Conservation (phyloP, 2,888 invertebrate genomes). For the Halocaridina rubra region DNA sequence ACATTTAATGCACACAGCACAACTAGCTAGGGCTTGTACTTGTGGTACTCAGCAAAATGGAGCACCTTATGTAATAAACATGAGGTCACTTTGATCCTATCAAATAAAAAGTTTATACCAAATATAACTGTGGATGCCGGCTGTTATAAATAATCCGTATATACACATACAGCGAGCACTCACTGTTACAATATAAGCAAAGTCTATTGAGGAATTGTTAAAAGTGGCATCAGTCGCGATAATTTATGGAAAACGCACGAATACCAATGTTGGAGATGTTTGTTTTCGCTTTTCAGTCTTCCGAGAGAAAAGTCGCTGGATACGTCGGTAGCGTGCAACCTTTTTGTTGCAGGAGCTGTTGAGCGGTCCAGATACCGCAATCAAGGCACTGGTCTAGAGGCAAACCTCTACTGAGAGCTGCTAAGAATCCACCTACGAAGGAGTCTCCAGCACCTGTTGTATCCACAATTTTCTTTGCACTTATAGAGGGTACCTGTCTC, state of each 20-base stretch:
- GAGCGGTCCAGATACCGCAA: conserved; percentile 58
- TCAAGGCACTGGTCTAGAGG: conserved; percentile 68
- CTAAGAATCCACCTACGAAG: conserved; percentile 74
- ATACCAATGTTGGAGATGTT: too few relatives aligned
- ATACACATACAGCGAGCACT: too few relatives aligned
- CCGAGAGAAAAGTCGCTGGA: conserved; percentile 45
- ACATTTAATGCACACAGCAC: not conserved
- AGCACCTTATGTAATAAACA: not conserved
- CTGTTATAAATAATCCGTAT: too few relatives aligned
- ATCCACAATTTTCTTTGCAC: conserved; percentile 70
- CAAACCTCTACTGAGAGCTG: conserved; percentile 70
- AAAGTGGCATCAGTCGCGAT: not conserved
- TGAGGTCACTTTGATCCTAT: not conserved
- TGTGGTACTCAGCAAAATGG: not conserved
- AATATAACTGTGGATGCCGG: not conserved
- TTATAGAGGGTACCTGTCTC: conserved; percentile 69
- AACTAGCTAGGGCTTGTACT: not conserved
- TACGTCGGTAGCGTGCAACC: conserved; percentile 55
- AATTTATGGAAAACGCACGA: too few relatives aligned
- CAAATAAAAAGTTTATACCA: not conserved
- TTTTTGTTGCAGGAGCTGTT: conserved; percentile 54
- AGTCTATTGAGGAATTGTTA: not conserved
- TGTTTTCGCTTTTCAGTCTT: not conserved
- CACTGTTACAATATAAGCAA: too few relatives aligned
- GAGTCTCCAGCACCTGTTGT: conserved; percentile 76